Base-by-base conservation (phyloP, 2,888 invertebrate species). In the Hipparchia sbordonii region DNA sequence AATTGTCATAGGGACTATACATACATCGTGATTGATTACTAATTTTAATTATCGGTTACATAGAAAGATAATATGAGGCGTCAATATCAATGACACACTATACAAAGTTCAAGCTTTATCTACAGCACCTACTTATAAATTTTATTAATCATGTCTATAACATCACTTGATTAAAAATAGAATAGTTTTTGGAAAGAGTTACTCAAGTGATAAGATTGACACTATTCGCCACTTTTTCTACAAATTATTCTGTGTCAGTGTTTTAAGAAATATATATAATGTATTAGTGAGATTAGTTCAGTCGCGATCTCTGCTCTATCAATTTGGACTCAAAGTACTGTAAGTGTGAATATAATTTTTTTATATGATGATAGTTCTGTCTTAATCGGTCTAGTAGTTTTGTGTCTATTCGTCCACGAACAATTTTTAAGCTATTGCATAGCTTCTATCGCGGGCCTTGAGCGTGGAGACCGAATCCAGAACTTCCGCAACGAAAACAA, bases 61-160 rank as follows among this genome's bases (percentile, higher is more conserved):
- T 48, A 52, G 33, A 33, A 51, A 51, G 63, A 63, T 63, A 63
- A 63, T 63, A 63, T 23, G 6, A 66, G 8, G 46, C 2, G 59
- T 13, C 46, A 33, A 65, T 52, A 23, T 13, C 13, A 51, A 51
- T 63, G 51, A 63, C 63, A 66, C 39, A 61, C 12, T 45, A 12
- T 62, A 13, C 51, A 65, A 65, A 39, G 39, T 51, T 63, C 60
- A 33, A 59, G 8, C 45, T 12, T 62, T 62, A 63, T 63, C 63
- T 7, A 2, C 1, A 48, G 6, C 8, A 48, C 48, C 8, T 7
- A 48, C 48, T 1, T 7, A 48, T 8, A 46, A 2, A 23, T 10
- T 51, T 13, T 48, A 23, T 51, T 51, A 63, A 63, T 48, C 63
- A 63, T 48, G 51, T 9, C 51, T 9, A 45, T 39, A 62, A 8